Evolutionary conservation across 2,797 vertebrate genomes (phyloP), one percentile per base, ranked within the genome.

Genomic region (Takifugu ocellatus): DNA sequence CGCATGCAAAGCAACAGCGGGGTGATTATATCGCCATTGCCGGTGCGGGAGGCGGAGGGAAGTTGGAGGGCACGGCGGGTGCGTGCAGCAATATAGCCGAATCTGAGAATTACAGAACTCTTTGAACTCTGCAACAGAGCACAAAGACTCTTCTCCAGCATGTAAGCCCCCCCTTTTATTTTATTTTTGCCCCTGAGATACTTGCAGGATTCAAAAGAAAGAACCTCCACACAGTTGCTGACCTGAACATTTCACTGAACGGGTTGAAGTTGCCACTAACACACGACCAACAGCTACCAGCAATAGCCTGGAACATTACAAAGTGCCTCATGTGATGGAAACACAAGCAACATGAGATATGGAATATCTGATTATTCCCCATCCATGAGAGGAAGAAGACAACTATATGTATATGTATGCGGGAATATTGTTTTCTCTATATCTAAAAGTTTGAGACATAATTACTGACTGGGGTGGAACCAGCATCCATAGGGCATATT

Each of bases 61-160:
- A 24, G 74, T 66, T 67, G 60, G 26, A 58, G 62, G 70, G 66
- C 61, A 70, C 1, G 26, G 53, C 65, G 56, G 27, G 60, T 56
- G 36, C 5, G 5, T 33, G 44, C 31, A 39, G 64, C 62, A 77
- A 58, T 59, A 68, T 12, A 72, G 75, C 79, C 70, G 74, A 83
- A 80, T 76, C 51, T 67, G 73, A 79, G 60, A 73, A 78, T 81
- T 61, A 66, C 26, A 66, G 42, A 71, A 73, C n/a, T 70, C 77
- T 83, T 84, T 83, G 76, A 83, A 84, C 77, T 82, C 59, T 7
- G 72, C 70, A 80, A 79, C 63, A 78, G 70, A 61, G n/a, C 68
- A 72, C 64, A 64, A 53, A 72, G 49, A 72, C 59, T 76, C 61
- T 75, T 73, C 62, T 66, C 62, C 62, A 69, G 77, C 60, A 71